Evolutionary conservation across 37 sponge, comb jelly and placozoan species (phyloP), one percentile per base, ranked within the genome.

Genomic region (Dysidea cf. avara): DNA sequence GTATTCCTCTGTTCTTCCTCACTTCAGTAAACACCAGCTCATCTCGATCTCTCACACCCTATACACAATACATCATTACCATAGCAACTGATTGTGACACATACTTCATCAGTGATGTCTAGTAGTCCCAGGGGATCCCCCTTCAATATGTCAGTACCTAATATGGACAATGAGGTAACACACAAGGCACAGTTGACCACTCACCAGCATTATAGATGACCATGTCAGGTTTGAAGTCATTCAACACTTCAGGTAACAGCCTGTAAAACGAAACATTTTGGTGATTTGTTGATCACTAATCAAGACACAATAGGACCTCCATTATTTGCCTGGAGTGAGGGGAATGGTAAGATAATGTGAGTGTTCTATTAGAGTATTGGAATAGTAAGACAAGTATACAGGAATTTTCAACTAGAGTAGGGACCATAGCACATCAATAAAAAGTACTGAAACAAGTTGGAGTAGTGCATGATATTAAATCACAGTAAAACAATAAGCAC

Each of bases 141-240:
- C n/a, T 65, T 39, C 7, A 94, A 73, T 43, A 94, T 52, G 37
- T 94, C 95, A 25, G 95, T 94, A 38, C 90, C 74, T 72, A 21
- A n/a, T 13, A n/a, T n/a, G n/a, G n/a, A n/a, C n/a, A n/a, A n/a
- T n/a, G n/a, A n/a, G n/a, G 46, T 43, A 43, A 43, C 46, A 54
- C 32, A 69, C 3, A 25, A 47, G 12, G 6, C 13, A 30, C 13
- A 69, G 11, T 31, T 55, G n/a, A 53, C 20, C 24, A 40, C 54
- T 22, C 52, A 72, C 85, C 95, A 1, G 95, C 95, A 69, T 94
- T 94, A 66, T 90, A 94, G 40, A 94, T 81, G 3, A 94, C 83
- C 53, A 94, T 74, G 63, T 94, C 91, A 29, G 95, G 91, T 49
- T 76, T 66, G 61, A 90, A 94, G 20, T 34, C 39, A 31, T 86